Base-by-base conservation (phyloP, 1,140 invertebrate species). In the Drosophila nikananu region DNA sequence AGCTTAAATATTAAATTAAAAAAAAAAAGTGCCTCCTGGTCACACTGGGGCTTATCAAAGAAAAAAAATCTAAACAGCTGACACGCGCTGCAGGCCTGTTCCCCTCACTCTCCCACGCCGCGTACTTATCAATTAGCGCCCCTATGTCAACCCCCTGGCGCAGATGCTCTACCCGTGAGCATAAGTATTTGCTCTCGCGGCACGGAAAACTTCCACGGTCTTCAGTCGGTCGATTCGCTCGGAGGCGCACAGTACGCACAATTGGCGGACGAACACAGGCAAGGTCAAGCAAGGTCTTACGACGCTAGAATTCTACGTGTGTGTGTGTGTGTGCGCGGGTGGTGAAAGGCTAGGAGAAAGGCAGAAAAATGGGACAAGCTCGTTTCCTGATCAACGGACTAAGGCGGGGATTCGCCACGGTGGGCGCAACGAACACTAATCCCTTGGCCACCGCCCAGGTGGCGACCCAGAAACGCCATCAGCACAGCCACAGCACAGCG, bases 251-350 rank as follows among this genome's bases (percentile, higher is more conserved):
- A 39, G 2, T 21, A 77, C 76, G 60, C 59, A 71, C 44, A 61
- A 58, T 39, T 23, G 25, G 19, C 35, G 32, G 27, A 35, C 25
- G 46, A 82, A 15, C 52, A 21, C 23, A 30, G 65, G 30, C 86
- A 90, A 90, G 86, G 86, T 90, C 86, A 86, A 68, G 25, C 79
- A 90, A 90, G 86, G 86, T 90, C 86, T 90, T 89, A 72, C 17
- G 49, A 2, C 23, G 30, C 17, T 63, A 23, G 17, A 74, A 44
- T 35, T 76, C 23, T 54, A 73, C 32, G 58, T 39, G 67, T 37
- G 48, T 32, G 30, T 32, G 32, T 21, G 71, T 44, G 44, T 23
- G 21, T 25, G 25, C 25, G 35, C 35, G 62, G 54, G 30, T 8
- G 66, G 66, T 48, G 59, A 61, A 68, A 81, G 30, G 57, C 39